These are phyloP conservation scores for Phylloscopus trochiloides DNA, from an alignment of 2,113 vertebrate genomes.

Conservation along the genomic window DNA sequence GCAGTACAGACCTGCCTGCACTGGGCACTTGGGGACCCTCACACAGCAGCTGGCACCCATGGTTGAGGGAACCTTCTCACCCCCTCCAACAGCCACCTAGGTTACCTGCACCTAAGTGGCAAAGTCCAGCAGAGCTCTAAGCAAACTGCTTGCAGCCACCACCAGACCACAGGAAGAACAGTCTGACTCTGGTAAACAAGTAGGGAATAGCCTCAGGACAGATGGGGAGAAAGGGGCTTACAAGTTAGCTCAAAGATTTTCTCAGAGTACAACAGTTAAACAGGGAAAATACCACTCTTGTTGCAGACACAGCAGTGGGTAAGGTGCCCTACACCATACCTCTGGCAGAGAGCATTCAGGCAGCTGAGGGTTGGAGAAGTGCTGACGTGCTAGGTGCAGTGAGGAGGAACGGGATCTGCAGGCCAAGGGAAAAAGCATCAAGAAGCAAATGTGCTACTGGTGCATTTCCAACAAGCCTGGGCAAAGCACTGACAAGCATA, in stretches of 20 bases:
- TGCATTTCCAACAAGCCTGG: background rate
- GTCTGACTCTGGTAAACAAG: fast-evolving
- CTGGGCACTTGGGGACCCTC: background rate
- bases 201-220: background rate
- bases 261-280: background rate
- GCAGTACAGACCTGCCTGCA: background rate
- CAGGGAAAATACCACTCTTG: background rate
- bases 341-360: background rate
- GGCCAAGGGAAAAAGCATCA: background rate
- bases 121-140: background rate
- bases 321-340: background rate
- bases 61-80: background rate
- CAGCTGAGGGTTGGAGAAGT: background rate
- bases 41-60: fast-evolving
- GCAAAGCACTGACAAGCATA: background rate
- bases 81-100: background rate
- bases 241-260: background rate
- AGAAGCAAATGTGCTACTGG: background rate
- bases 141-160: background rate
- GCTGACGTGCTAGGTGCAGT: fast-evolving
- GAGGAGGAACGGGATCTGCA: background rate
- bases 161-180: background rate
- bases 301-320: background rate
- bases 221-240: background rate
- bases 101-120: background rate